Evolutionary conservation across 2,113 vertebrate genomes (phyloP), one percentile per base, ranked within the genome.

Genomic region (Taxidea taxus): DNA sequence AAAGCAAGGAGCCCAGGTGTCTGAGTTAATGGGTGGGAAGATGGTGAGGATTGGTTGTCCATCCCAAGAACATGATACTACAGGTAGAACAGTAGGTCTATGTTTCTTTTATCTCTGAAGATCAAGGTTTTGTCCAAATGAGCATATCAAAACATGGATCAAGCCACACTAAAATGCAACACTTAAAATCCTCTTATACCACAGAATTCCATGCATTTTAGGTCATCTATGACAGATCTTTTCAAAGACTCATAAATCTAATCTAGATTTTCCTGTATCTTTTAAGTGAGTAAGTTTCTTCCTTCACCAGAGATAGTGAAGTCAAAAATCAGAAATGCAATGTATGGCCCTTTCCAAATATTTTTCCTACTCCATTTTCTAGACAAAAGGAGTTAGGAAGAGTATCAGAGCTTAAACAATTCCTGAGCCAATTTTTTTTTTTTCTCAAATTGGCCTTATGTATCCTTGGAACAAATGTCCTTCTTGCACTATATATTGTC

Each of bases 11-110:
- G 3, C 7, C 6, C 42, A 51, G n/a, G 21, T 44, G 12, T 44
- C 14, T 96, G 25, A 47, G 58, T 34, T 49, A 23, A 87, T 27
- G 44, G 7, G 37, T 34, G 8, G 3, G 9, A 49, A 87, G 42
- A 75, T 27, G 31, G 11, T 62, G 23, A 72, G 21, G 27, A 31
- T 27, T 15, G 3, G 2, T 31, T 62, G 47, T 42, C 12, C 15
- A n/a, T 21, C 31, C 0, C 2, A 49, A 64, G 7, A 74, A 0
- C 25, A n/a, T 4, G 3, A 6, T 1, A 10, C 27, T n/a, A 9
- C 5, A 29, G 39, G 39, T 78, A 11, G 6, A 89, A 23, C 14
- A 62, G 70, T 78, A 3, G 7, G 7, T 51, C 20, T 44, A 14
- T 47, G 7, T 54, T 54, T 85, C 23, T 56, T 54, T 37, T 27